These are phyloP conservation scores for Ornithorhynchus anatinus DNA, from an alignment of 2,113 vertebrate species.

Conservation along the genomic window DNA sequence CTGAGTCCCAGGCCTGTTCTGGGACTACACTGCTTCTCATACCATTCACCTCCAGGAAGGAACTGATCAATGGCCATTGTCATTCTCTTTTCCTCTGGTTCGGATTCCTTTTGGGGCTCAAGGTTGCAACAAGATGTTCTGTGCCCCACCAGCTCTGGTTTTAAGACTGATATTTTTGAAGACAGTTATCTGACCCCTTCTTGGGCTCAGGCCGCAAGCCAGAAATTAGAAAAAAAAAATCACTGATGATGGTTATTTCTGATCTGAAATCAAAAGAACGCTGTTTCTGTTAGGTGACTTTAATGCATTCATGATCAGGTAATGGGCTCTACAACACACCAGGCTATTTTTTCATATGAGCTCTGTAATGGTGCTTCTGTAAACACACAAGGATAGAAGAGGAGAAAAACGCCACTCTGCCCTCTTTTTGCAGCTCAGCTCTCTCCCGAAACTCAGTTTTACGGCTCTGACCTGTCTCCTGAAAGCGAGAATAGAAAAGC, in stretches of 20 bases:
- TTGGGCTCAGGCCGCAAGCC: too few relatives aligned
- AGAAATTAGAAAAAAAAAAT: too few relatives aligned
- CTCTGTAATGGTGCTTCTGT: slow-evolving; percentile 45
- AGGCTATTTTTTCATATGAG: slow-evolving; percentile 51
- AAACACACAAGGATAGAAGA: neutral
- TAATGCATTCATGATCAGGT: slow-evolving; percentile 25
- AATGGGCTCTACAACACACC: slow-evolving; percentile 13
- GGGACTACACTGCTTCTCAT: too few relatives aligned
- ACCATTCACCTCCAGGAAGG: too few relatives aligned
- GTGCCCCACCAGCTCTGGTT: too few relatives aligned
- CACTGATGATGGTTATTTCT: neutral
- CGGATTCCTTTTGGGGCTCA: too few relatives aligned
- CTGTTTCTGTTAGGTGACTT: slow-evolving; percentile 45
- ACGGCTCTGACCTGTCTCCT: fast-evolving
- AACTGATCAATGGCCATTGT: too few relatives aligned
- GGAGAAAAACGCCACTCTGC: slow-evolving; percentile 31
- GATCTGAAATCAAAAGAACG: slow-evolving; percentile 22
- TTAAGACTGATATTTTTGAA: too few relatives aligned
- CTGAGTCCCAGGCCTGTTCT: too few relatives aligned
- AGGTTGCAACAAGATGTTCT: too few relatives aligned
- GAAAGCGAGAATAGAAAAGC: fast-evolving
- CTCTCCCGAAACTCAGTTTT: neutral
- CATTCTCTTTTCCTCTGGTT: too few relatives aligned
- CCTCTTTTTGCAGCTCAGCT: neutral
- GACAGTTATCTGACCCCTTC: too few relatives aligned